Evolutionary conservation across 2,888 invertebrate species (phyloP).

Genomic region (Drosophila ezoana): DNA sequence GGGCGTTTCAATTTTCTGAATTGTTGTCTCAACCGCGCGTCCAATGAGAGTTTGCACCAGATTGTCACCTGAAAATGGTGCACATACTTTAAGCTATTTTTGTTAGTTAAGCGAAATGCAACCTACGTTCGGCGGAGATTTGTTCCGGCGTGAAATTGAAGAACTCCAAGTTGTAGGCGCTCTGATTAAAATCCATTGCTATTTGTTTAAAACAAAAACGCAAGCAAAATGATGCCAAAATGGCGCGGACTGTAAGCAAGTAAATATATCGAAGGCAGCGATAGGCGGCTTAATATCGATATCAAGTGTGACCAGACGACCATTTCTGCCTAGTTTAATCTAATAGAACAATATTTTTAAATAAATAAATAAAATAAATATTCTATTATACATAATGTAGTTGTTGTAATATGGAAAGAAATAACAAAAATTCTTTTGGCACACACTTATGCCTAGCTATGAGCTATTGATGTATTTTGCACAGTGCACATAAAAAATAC

Average conservation of each 20-base stretch:
- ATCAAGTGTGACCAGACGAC: slow-evolving; percentile 16
- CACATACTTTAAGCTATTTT: not conserved
- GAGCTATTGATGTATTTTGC: not conserved
- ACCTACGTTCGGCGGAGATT: slow-evolving; percentile 57
- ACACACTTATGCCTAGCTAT: not conserved
- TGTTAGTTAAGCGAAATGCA: not conserved
- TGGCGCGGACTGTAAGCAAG: slow-evolving; percentile 24
- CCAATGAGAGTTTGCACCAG: slow-evolving; percentile 54
- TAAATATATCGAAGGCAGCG: slow-evolving; percentile 3
- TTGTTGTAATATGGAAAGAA: too few species aligned
- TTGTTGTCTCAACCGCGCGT: slow-evolving; percentile 52
- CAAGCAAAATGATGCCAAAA: slow-evolving; percentile 34
- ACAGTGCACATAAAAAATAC: slow-evolving; percentile 10
- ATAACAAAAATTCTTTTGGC: too few species aligned
- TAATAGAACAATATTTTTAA: too few species aligned
- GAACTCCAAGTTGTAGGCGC: slow-evolving; percentile 47
- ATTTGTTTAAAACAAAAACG: not conserved
- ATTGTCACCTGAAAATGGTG: slow-evolving; percentile 54
- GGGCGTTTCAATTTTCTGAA: slow-evolving; percentile 55
- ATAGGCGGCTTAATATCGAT: slow-evolving; percentile 28
- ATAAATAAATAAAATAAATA: not conserved
- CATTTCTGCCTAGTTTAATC: too few species aligned
- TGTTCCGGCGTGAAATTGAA: slow-evolving; percentile 64
- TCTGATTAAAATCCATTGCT: slow-evolving; percentile 57
- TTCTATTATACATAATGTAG: not conserved